A percentile compares a stretch with the other conserved stretches of the same genome.
Conservation (phyloP, 2,888 invertebrate genomes). For the Nephrotoma flavescens region DNA sequence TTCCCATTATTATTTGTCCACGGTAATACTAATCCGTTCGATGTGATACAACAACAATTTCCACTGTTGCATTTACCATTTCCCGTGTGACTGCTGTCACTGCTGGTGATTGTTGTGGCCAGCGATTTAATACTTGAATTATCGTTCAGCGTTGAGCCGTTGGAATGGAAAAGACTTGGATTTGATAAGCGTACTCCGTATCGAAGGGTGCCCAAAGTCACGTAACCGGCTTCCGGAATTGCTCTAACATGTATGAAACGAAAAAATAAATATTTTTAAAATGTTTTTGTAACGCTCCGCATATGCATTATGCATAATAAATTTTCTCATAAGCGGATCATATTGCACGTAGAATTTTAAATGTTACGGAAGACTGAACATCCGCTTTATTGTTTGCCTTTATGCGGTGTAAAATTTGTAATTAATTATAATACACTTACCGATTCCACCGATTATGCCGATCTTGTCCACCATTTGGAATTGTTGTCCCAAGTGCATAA, state of each 20-base stretch:
- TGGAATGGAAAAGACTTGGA: neutral
- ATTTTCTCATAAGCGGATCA: neutral
- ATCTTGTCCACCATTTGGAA: neutral
- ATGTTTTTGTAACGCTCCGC: neutral
- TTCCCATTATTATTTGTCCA: conserved; percentile 7
- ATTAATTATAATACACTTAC: neutral
- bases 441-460: neutral
- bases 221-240: conserved; percentile 15
- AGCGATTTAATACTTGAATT: neutral
- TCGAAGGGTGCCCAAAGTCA: conserved; percentile 15
- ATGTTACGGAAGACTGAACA: neutral
- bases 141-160: neutral
- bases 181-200: conserved; percentile 14
- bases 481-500: neutral
- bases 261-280: neutral
- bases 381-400: neutral
- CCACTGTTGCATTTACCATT: conserved; percentile 6
- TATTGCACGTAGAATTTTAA: neutral
- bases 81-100: conserved; percentile 4
- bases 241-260: conserved; percentile 9
- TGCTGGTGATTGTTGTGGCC: neutral
- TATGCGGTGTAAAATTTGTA: neutral
- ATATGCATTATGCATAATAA: neutral
- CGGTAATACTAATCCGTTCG: conserved; percentile 9
- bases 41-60: conserved; percentile 12